Evolutionary conservation across 64 coral and sea anemone genomes (phyloP).

Genomic region (Porites lutea): DNA sequence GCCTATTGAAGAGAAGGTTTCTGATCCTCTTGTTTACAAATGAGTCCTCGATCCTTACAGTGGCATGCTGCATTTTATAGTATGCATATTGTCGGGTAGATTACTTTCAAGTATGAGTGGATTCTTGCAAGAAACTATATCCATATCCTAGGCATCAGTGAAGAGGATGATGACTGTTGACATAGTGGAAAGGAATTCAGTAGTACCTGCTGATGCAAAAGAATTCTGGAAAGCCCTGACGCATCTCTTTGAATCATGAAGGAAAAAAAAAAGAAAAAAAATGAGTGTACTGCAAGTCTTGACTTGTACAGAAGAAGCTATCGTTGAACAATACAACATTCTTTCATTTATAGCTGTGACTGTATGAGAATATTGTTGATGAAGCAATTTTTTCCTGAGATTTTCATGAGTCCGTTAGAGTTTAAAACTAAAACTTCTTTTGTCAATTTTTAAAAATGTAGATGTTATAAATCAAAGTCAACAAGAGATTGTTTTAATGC

Average conservation of each 20-base stretch:
- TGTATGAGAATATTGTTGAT: too few species aligned
- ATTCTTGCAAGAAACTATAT: slow-evolving; percentile 70
- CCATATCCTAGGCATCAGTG: slow-evolving; percentile 57
- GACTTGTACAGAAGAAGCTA: not conserved
- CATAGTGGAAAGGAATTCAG: slow-evolving; percentile 58
- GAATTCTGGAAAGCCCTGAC: slow-evolving; percentile 66
- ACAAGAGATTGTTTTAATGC: too few species aligned
- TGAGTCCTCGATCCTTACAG: slow-evolving; percentile 49
- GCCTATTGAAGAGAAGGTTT: slow-evolving; percentile 62
- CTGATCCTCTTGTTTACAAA: slow-evolving; percentile 49
- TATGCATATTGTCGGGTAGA: slow-evolving; percentile 64
- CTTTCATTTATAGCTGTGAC: too few species aligned
- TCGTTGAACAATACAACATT: too few species aligned
- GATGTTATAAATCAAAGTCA: too few species aligned
- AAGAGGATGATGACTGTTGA: slow-evolving; percentile 73
- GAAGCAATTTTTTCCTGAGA: too few species aligned
- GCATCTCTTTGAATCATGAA: not conserved
- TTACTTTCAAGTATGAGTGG: slow-evolving; percentile 75
- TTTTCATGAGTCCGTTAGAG: too few species aligned
- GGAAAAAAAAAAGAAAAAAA: not conserved
- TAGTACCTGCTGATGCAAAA: slow-evolving; percentile 56
- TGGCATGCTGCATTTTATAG: too few species aligned
- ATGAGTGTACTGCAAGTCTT: not conserved
- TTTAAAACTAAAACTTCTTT: too few species aligned
- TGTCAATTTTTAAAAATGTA: too few species aligned